Evolutionary conservation across 1,140 invertebrate species (phyloP), one percentile per base, ranked within the genome.

Genomic region (Reticulitermes speratus): DNA sequence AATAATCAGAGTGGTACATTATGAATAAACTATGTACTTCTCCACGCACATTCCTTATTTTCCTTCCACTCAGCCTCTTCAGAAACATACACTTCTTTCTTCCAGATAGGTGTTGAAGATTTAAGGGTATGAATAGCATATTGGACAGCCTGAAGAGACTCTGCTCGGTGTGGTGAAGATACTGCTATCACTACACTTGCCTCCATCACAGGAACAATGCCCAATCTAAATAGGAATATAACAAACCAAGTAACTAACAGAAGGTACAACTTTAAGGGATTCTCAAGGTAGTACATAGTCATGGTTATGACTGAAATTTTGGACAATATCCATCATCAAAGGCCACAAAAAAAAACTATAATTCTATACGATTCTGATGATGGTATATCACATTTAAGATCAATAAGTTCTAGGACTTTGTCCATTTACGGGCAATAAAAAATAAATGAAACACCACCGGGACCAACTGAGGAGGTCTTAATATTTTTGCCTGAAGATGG

Each of bases 41-140:
- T 81, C 95, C 96, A 96, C 89, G 91, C 90, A 92, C 96, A 96
- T 93, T 97, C 96, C 86, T 92, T 92, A 90, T 96, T 97, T 91
- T 96, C 94, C 90, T 96, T 96, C 96, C 96, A 97, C 52, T 91
- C 23, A 32, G 87, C 52, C 55, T 87, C 45, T 44, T 59, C 32
- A 86, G 93, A 93, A 59, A 93, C 93, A 91, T 98, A 99, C 30
- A 97, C 91, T 93, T 99, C 98, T 91, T 98, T 98, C 91, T 99
- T 99, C 98, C 98, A 99, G 86, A 99, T 98, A 7, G 98, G 97
- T 84, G 99, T 97, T 25, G 92, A 93, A 75, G 95, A 93, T 92
- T 99, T 99, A 0, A 99, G 91, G 87, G 92, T 92, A 89, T 99
- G 95, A 86, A 99, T 98, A 86, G 96, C 95, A 92, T 93, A 96